Evolutionary conservation across 2,797 vertebrate species (phyloP).

Genomic region (Sebastes minor): DNA sequence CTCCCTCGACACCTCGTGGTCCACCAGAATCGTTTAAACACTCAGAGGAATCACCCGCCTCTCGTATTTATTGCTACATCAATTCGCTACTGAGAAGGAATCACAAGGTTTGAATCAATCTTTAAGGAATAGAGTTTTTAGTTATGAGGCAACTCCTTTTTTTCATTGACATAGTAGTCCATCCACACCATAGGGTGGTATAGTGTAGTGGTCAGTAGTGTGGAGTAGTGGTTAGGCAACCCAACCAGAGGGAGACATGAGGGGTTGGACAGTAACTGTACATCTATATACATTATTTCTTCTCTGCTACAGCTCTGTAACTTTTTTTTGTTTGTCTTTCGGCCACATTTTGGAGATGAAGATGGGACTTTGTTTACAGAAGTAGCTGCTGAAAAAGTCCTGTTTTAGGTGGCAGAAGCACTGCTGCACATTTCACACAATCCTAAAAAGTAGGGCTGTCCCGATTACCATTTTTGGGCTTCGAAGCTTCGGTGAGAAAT

Average conservation of each 20-base stretch:
- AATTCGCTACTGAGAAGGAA: slow-evolving; percentile 80
- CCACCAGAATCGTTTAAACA: slow-evolving; percentile 53
- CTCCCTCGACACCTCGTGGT: slow-evolving; percentile 47
- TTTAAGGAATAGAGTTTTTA: slow-evolving; percentile 56
- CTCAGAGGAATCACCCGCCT: slow-evolving; percentile 57
- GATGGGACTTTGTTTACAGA: background rate
- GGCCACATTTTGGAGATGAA: background rate
- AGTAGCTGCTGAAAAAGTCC: background rate
- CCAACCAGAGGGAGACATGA: slow-evolving; percentile 64
- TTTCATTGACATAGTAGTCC: slow-evolving; percentile 63
- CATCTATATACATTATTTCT: slow-evolving; percentile 59
- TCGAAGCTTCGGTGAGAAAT: too few species aligned
- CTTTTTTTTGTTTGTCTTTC: slow-evolving; percentile 38
- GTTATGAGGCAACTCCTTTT: slow-evolving; percentile 52
- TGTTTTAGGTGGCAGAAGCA: background rate
- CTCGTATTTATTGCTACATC: slow-evolving; percentile 81
- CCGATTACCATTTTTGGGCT: too few species aligned
- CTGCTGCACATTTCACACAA: background rate
- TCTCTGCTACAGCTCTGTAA: slow-evolving; percentile 50
- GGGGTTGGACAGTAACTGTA: slow-evolving; percentile 59
- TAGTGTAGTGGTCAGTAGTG: slow-evolving; percentile 81
- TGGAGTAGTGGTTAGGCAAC: slow-evolving; percentile 76
- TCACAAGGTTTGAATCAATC: slow-evolving; percentile 41
- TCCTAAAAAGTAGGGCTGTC: background rate
- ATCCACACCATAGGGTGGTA: slow-evolving; percentile 73